Evolutionary conservation across 2,113 vertebrate genomes (phyloP), one percentile per base, ranked within the genome.

Genomic region (Antechinus stuartii): DNA sequence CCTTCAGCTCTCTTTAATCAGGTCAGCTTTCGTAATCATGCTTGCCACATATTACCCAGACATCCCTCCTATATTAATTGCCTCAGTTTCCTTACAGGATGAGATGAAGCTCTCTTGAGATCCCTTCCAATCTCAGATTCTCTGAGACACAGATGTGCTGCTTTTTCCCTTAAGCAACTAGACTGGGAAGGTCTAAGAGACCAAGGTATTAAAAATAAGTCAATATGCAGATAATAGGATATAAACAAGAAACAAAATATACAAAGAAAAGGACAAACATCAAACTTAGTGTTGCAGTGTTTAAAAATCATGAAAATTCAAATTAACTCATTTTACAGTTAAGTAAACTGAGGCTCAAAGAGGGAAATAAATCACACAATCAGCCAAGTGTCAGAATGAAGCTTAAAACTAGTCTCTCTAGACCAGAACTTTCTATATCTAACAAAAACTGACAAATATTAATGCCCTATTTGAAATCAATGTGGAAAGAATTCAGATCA

Each of bases 1-100:
- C 90, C 61, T 93, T 54, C 16, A 91, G 26, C 90, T 91, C n/a
- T 25, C 16, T 92, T 90, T 89, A 89, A 94, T 50, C 94, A 57
- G 93, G 68, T 54, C 42, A 91, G 76, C 94, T 50, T 93, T 90
- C 42, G 23, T 95, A 54, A 95, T 26, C 89, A 49, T 0, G 10
- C 46, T 42, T 92, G 55, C 54, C 0, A 0, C 3, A 22, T 55
- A 92, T 52, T 52, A 46, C 24, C 30, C 24, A 90, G 47, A 53
- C 27, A 46, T 52, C 23, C 50, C 16, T 1, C 19, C 16, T 26
- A 89, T 26, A 52, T 10, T 46, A 92, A 91, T 35, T 3, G 35
- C 53, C 84, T n/a, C 56, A 68, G 56, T 35, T 27, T 93, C 89
- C 89, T 54, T 90, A 53, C 9, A 54, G 50, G 25, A 53, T 54